A percentile compares a stretch with the other conserved stretches of the same genome.
Conservation (phyloP, 2,888 invertebrate species). For the Lochmaea capreae region DNA sequence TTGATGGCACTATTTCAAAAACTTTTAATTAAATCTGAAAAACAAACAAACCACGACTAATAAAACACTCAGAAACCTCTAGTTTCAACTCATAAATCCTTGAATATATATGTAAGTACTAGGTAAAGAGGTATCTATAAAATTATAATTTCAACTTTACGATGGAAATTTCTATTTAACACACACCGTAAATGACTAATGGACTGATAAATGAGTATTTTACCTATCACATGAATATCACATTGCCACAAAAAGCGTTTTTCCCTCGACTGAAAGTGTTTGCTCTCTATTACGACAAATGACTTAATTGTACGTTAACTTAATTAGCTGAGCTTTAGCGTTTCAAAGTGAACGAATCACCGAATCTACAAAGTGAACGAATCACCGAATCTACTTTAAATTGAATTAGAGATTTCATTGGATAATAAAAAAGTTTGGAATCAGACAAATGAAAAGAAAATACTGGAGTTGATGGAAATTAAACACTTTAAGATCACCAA, state of each 20-base stretch:
- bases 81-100: no score
- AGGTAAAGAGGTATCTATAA: no score
- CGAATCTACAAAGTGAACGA: not conserved
- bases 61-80: no score
- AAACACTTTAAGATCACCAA: not conserved
- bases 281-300: not conserved
- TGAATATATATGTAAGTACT: no score
- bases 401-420: not conserved
- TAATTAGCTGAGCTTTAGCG: conserved; percentile 1
- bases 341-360: not conserved
- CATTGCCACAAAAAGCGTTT: not conserved
- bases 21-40: no score
- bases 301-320: conserved; percentile 2
- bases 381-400: not conserved
- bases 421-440: not conserved
- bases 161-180: not conserved
- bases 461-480: not conserved
- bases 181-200: not conserved
- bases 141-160: no score
- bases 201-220: not conserved
- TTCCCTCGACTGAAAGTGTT: not conserved
- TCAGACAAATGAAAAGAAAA: not conserved
- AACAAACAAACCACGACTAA: no score
- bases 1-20: no score
- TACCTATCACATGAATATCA: not conserved